phyloP scores from a whole-genome alignment of 1,140 invertebrate genomes.

The Bombus confusus region DNA sequence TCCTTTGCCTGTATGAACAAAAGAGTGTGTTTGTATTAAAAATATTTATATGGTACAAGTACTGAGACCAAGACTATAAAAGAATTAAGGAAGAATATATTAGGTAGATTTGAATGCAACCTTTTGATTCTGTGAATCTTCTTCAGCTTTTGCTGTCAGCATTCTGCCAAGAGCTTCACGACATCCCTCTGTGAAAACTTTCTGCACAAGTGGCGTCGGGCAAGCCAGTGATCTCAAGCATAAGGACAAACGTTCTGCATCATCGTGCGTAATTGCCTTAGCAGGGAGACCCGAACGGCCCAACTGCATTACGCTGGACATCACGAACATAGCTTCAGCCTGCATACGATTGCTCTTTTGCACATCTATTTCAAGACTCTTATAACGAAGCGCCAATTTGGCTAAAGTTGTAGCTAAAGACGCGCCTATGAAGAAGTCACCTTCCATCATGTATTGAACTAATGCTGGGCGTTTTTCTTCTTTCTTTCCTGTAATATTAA shows the following conservation, averaged over 20 bases:
- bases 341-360: constrained; percentile 87
- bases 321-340: constrained; percentile 94
- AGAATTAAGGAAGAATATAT: neutral
- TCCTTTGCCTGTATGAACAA: constrained; percentile 83
- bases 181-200: constrained; percentile 91
- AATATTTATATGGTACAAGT: neutral
- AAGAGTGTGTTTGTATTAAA: neutral
- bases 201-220: constrained; percentile 86
- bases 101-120: constrained; percentile 64
- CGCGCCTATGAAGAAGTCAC: constrained; percentile 98
- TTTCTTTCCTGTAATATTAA: constrained; percentile 82
- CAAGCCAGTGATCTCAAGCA: constrained; percentile 92
- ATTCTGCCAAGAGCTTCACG: constrained; percentile 92
- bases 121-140: constrained; percentile 85
- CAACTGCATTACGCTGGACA: constrained; percentile 93
- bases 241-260: constrained; percentile 94
- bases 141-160: constrained; percentile 91
- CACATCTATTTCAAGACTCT: constrained; percentile 83
- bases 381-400: constrained; percentile 93
- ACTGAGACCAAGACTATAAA: neutral
- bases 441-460: constrained; percentile 94
- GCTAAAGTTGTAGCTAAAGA: constrained; percentile 94
- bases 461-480: constrained; percentile 89
- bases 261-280: constrained; percentile 96
- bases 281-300: constrained; percentile 86